phyloP scores from a whole-genome alignment of 2,888 invertebrate species.

The Acanthosepion lycidas region DNA sequence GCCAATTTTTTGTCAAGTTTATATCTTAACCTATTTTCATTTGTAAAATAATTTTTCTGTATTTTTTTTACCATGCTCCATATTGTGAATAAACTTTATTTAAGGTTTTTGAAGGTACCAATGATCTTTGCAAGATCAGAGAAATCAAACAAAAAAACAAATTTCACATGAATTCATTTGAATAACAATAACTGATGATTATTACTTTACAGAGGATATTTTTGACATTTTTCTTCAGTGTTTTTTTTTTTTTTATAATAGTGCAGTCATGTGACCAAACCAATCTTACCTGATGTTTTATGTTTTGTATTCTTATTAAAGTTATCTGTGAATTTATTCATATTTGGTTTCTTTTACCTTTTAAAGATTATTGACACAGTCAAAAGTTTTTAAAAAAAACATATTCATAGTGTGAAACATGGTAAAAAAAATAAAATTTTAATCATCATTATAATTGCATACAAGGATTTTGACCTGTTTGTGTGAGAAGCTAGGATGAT shows the following conservation, averaged over 20 bases:
- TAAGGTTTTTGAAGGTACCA: not conserved
- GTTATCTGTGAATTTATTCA: not conserved
- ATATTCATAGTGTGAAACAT: not conserved
- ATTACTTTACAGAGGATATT: not conserved
- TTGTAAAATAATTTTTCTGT: not conserved
- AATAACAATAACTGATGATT: not conserved
- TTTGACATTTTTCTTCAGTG: too few relatives aligned
- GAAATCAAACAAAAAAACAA: not conserved
- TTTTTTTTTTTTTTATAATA: not conserved
- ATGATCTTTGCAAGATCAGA: too few relatives aligned
- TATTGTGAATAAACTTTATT: not conserved
- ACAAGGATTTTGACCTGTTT: not conserved
- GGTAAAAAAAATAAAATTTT: not conserved
- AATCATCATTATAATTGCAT: not conserved
- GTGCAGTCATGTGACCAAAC: not conserved
- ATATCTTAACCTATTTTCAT: not conserved
- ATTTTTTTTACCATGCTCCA: not conserved
- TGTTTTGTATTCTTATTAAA: not conserved
- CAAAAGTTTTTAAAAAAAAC: not conserved
- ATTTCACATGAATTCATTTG: not conserved
- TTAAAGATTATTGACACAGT: not conserved
- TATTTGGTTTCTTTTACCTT: not conserved
- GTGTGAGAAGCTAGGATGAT: not conserved
- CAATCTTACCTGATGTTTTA: not conserved
- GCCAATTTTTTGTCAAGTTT: not conserved